Percentiles rank a stretch among this genome's conserved stretches.
Conservation (phyloP, 37 sponge, comb jelly and placozoan genomes). For the Mnemiopsis leidyi region DNA sequence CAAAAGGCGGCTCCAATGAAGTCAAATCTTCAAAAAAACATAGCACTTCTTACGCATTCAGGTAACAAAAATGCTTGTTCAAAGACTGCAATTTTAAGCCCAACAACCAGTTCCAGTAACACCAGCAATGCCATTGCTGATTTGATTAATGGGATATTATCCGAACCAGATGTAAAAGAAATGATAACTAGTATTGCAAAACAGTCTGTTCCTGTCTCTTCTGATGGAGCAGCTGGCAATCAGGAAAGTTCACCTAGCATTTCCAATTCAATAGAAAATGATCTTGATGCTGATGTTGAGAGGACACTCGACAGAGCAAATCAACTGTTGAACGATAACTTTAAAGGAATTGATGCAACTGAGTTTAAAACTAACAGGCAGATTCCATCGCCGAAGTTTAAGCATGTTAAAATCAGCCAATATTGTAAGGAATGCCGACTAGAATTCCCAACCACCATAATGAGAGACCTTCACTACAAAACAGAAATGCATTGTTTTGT, state of each 20-base stretch:
- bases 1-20: neutral
- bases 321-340: neutral
- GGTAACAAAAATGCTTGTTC: neutral
- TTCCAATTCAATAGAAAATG: neutral
- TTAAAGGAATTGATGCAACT: neutral
- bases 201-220: neutral
- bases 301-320: constrained; percentile 16
- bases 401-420: constrained; percentile 4
- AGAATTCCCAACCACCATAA: constrained; percentile 38
- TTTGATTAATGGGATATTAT: constrained; percentile 23
- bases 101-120: neutral
- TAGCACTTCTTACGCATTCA: neutral
- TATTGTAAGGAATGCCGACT: constrained; percentile 43
- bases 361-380: neutral
- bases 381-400: neutral
- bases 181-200: neutral
- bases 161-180: constrained; percentile 31
- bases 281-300: neutral
- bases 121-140: neutral
- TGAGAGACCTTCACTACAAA: constrained; percentile 56
- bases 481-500: constrained; percentile 60
- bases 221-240: neutral
- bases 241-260: neutral
- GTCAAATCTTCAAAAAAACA: constrained; percentile 30
- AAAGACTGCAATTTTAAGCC: neutral